Evolutionary conservation across 2,113 vertebrate genomes (phyloP), one percentile per base, ranked within the genome.

Genomic region (Rhombomys opimus): DNA sequence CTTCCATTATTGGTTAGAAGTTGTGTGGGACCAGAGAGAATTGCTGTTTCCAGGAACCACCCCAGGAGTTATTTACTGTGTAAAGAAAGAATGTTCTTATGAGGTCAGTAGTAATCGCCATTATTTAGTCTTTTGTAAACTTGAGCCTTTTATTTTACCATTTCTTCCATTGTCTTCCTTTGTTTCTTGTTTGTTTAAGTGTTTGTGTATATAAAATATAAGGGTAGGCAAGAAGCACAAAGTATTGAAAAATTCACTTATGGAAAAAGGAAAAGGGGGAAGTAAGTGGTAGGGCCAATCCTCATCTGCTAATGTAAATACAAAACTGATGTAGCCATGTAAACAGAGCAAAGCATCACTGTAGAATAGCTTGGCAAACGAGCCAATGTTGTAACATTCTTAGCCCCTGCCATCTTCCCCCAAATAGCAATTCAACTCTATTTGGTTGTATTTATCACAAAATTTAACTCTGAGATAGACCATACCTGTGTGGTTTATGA

Each of bases 11-110:
- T 86, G 89, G 54, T 59, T 93, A 95, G 78, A 93, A 89, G 89
- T n/a, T n/a, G 22, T 77, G 18, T 67, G 61, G 35, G 20, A 10
- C 41, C 52, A 63, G 12, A 8, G 18, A 68, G 7, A 32, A 22
- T 18, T 2, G 14, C 10, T 35, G 35, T 80, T 90, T 57, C 65
- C 0, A 61, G 59, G 87, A 50, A 65, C 3, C 4, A 41, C 84
- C 32, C 68, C 59, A 30, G 78, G 61, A 92, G 46, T 77, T 93
- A 80, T 93, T 96, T 68, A 15, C n/a, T 52, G 46, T 89, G 30
- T 70, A 93, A 95, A 97, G 52, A 9, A 91, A 91, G 17, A 77
- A 82, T 81, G 32, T 25, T 95, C 57, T 89, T 57, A 14, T 78
- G 80, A 89, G 27, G 32, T 85, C 23, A 89, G 63, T 77, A 95